Percentiles rank a stretch among this genome's conserved stretches.
phyloP scores from a whole-genome alignment of 53 echinoderm and acorn worm genomes.

The Henricia sp. region DNA sequence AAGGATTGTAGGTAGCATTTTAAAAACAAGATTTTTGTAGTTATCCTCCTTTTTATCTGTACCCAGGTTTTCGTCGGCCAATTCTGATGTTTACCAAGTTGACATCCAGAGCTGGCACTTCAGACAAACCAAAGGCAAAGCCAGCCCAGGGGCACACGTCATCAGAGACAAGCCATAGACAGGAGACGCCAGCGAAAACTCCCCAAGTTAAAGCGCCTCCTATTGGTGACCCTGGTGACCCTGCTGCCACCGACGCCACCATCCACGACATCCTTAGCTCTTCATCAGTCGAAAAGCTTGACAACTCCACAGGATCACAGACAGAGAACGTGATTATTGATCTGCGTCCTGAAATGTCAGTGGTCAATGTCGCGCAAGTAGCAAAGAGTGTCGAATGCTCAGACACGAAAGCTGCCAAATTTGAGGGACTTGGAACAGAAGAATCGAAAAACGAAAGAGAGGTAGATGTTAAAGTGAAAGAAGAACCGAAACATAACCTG shows the following conservation, averaged over 20 bases:
- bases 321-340: neutral
- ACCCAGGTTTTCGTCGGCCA: constrained; percentile 91
- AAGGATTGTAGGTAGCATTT: too few species aligned
- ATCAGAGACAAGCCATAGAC: neutral
- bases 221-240: neutral
- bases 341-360: neutral
- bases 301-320: too few species aligned
- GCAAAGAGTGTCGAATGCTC: neutral
- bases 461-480: neutral
- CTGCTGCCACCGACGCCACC: neutral
- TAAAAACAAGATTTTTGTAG: too few species aligned
- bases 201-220: neutral
- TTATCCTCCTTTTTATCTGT: too few species aligned
- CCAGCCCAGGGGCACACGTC: neutral
- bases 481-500: neutral
- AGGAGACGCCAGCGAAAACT: neutral
- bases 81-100: constrained; percentile 92
- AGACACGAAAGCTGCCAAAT: neutral
- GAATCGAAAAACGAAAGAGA: neutral
- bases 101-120: constrained; percentile 21
- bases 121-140: neutral
- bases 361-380: neutral
- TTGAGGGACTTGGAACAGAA: neutral
- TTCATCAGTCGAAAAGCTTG: too few species aligned
- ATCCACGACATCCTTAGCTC: neutral